These are phyloP conservation scores for Peribatodes rhomboidaria DNA, from an alignment of 2,888 invertebrate genomes.

Conservation along the genomic window DNA sequence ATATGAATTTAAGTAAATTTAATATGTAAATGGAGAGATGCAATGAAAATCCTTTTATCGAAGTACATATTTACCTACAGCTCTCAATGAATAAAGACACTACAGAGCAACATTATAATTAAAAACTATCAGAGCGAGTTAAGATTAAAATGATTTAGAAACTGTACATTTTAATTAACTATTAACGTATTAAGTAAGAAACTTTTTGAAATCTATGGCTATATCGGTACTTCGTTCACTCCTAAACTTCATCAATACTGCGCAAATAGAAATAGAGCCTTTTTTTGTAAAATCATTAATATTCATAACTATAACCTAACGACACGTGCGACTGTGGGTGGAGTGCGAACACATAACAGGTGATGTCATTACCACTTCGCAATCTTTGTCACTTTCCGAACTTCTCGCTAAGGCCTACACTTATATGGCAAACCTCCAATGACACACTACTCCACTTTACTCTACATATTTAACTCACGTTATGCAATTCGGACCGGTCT, in stretches of 20 bases:
- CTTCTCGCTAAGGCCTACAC: constrained; percentile 47
- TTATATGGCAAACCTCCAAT: constrained; percentile 59
- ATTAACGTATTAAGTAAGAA: too few relatives aligned
- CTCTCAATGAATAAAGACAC: not conserved
- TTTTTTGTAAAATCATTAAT: constrained; percentile 13
- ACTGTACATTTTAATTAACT: not conserved
- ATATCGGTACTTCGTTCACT: not conserved
- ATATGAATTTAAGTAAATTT: constrained; percentile 29
- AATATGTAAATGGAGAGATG: constrained; percentile 36
- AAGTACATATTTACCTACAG: constrained; percentile 3
- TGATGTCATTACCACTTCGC: constrained; percentile 80
- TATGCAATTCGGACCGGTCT: constrained; percentile 72
- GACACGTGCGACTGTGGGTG: constrained; percentile 79
- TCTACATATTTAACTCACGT: constrained; percentile 46
- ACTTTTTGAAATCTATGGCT: not conserved
- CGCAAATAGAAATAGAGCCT: not conserved
- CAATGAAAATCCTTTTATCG: constrained; percentile 29
- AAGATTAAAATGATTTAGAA: not conserved
- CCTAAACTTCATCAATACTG: not conserved
- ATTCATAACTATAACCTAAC: constrained; percentile 54
- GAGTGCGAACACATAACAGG: constrained; percentile 72
- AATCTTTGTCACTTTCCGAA: constrained; percentile 66
- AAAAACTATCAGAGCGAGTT: not conserved
- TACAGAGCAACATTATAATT: not conserved
- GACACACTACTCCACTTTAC: constrained; percentile 67